Percentiles rank a stretch among this genome's conserved stretches.
phyloP scores from a whole-genome alignment of 2,888 invertebrate species.

The Drosophila falleni region DNA sequence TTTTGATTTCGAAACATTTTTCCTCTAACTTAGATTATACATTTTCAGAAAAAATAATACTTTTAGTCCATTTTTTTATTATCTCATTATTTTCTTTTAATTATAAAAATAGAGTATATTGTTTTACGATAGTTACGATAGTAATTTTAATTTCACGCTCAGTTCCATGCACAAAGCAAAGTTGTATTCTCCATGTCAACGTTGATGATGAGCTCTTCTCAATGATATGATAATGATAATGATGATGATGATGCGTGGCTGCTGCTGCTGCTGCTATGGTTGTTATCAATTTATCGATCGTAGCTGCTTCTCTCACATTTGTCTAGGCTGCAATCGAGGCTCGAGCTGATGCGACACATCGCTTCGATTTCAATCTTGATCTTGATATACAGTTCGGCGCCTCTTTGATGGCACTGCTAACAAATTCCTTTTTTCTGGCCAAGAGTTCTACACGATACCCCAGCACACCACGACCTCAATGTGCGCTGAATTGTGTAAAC shows the following conservation, averaged over 20 bases:
- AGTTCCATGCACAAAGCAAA: constrained; percentile 9
- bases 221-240: constrained; percentile 32
- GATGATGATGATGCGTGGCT: constrained; percentile 21
- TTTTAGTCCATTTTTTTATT: no score
- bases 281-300: constrained; percentile 50
- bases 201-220: constrained; percentile 22
- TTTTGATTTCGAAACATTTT: no score
- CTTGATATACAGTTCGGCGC: constrained; percentile 81
- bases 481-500: constrained; percentile 85
- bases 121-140: no score
- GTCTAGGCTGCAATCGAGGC: constrained; percentile 55
- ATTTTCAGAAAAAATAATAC: no score
- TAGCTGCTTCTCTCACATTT: constrained; percentile 45
- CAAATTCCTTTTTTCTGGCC: constrained; percentile 69
- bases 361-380: constrained; percentile 76
- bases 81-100: neutral
- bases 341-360: constrained; percentile 61
- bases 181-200: constrained; percentile 21
- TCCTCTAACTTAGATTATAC: no score
- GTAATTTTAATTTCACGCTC: neutral
- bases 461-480: constrained; percentile 77
- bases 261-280: constrained; percentile 28
- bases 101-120: neutral
- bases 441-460: constrained; percentile 54
- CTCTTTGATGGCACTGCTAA: constrained; percentile 78